phyloP scores from a whole-genome alignment of 1,140 invertebrate species.

The Homarus americanus region DNA sequence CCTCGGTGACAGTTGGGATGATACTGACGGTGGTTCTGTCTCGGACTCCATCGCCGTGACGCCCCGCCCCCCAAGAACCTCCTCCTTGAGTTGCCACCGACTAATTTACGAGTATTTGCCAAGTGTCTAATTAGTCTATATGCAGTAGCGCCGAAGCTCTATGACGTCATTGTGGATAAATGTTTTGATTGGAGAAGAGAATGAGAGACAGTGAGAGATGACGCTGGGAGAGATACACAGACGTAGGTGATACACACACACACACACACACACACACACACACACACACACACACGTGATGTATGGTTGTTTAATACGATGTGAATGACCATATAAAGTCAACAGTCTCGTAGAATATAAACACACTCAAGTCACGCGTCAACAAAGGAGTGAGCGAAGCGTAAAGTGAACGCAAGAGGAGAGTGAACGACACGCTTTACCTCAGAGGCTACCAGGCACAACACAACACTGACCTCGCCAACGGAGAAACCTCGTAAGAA shows the following conservation, averaged over 20 bases:
- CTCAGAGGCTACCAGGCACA: too few relatives aligned
- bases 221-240: background rate
- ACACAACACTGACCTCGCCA: too few relatives aligned
- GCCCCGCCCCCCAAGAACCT: conserved; percentile 26
- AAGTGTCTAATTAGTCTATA: conserved; percentile 10
- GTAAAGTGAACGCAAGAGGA: too few relatives aligned
- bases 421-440: too few relatives aligned
- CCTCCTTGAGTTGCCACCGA: conserved; percentile 23
- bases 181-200: background rate
- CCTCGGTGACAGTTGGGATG: conserved; percentile 12
- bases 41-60: conserved; percentile 33
- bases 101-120: background rate
- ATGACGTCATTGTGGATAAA: background rate
- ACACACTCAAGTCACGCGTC: too few relatives aligned
- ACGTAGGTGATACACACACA: background rate
- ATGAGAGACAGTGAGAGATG: background rate
- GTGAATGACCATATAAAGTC: too few relatives aligned
- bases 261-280: background rate
- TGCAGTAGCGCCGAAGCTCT: background rate
- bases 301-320: background rate
- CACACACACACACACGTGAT: background rate
- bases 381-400: too few relatives aligned
- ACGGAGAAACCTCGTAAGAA: too few relatives aligned
- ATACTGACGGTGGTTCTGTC: conserved; percentile 15
- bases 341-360: too few relatives aligned